Evolutionary conservation across 2,888 invertebrate genomes (phyloP).

Genomic region (Drosophila subsilvestris): DNA sequence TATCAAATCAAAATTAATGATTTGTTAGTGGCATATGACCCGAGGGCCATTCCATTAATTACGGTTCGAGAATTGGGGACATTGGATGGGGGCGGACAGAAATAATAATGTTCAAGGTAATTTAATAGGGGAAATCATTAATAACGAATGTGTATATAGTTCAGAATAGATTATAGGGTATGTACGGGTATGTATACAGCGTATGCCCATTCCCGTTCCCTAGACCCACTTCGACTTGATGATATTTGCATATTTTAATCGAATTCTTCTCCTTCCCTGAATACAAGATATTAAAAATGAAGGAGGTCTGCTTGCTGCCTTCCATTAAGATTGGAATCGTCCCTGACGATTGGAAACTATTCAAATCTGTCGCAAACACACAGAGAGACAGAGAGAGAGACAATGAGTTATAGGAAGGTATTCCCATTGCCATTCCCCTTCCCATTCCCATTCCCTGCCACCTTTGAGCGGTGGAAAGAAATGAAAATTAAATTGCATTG

Average conservation of each 20-base stretch:
- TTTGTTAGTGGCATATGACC: conserved; percentile 30
- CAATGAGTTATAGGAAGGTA: conserved; percentile 13
- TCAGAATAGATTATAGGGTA: neutral
- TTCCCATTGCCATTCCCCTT: conserved; percentile 15
- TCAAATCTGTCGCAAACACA: conserved; percentile 51
- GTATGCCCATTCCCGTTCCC: neutral
- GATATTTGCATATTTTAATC: conserved; percentile 73
- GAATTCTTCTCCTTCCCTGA: conserved; percentile 41
- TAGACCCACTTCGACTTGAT: conserved; percentile 3
- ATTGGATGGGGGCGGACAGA: neutral
- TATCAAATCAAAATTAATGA: conserved; percentile 46
- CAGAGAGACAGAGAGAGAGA: neutral
- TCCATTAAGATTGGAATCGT: conserved; percentile 56
- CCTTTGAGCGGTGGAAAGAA: neutral
- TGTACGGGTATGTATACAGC: neutral
- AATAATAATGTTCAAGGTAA: conserved; percentile 18
- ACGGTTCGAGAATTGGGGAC: neutral
- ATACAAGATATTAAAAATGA: conserved; percentile 11
- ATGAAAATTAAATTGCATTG: conserved; percentile 57
- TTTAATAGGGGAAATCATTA: conserved; percentile 24
- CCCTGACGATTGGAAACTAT: conserved; percentile 64
- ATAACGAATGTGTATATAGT: neutral
- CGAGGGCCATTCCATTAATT: conserved; percentile 51
- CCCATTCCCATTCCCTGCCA: neutral
- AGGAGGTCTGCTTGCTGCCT: conserved; percentile 5